These are phyloP conservation scores for Crax fasciolata DNA, from an alignment of 2,797 vertebrate genomes.

Conservation along the genomic window DNA sequence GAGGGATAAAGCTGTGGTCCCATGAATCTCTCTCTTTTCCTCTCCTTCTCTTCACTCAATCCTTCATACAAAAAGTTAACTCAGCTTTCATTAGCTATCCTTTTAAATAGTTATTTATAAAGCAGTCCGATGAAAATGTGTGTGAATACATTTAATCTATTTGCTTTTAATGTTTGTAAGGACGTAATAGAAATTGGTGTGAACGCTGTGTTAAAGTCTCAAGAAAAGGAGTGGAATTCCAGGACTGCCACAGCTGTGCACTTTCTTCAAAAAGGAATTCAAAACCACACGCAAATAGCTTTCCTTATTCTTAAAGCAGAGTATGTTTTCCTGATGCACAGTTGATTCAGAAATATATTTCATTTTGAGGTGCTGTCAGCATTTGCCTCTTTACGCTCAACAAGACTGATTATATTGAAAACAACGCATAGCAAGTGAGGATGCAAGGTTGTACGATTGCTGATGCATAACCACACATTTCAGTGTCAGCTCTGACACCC, in stretches of 20 bases:
- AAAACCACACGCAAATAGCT: not conserved
- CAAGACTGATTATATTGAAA: conserved; percentile 40
- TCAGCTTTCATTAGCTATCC: not conserved
- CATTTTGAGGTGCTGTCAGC: conserved; percentile 25
- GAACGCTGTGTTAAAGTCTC: not conserved
- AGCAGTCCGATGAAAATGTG: not conserved
- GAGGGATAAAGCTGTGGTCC: not conserved
- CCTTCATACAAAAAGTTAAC: not conserved
- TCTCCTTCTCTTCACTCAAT: not conserved
- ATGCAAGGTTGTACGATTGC: not conserved
- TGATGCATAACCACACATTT: conserved; percentile 41
- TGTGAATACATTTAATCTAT: not conserved
- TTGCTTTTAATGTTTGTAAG: not conserved
- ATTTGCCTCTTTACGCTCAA: conserved; percentile 32
- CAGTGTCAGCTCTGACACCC: conserved; percentile 37
- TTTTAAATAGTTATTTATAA: not conserved
- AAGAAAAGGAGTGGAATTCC: not conserved
- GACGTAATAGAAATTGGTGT: not conserved
- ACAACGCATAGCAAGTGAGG: not conserved
- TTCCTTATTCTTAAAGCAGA: accelerated
- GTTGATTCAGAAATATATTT: conserved; percentile 16
- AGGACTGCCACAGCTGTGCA: not conserved
- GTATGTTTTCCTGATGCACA: not conserved
- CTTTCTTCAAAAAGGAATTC: not conserved
- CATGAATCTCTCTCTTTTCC: not conserved